Evolutionary conservation across 2,113 vertebrate species (phyloP).

Genomic region (Ailuropoda melanoleuca): DNA sequence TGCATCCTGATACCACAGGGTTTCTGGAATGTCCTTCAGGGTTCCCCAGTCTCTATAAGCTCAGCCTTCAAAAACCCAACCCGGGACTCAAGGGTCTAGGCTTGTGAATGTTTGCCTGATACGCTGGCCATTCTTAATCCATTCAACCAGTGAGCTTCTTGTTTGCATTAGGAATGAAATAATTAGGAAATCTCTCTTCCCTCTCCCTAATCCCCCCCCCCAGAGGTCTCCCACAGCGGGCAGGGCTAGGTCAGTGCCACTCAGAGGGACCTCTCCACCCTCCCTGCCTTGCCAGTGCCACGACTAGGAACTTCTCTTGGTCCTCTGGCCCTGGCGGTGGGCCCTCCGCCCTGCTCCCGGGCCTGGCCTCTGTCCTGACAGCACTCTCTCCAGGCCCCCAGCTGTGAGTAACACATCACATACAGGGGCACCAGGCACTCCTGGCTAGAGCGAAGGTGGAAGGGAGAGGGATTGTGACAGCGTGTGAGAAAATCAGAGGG

Average conservation of each 20-base stretch:
- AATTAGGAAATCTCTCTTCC: background rate
- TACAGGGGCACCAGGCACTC: background rate
- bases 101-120: background rate
- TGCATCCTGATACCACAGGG: background rate
- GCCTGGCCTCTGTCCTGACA: background rate
- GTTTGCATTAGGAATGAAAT: background rate
- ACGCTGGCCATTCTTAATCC: background rate
- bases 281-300: rapidly evolving
- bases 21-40: background rate
- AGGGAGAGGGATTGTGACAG: background rate
- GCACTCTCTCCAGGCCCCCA: background rate
- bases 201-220: background rate
- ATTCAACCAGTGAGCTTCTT: background rate
- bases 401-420: background rate
- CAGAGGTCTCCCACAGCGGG: no score
- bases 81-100: background rate
- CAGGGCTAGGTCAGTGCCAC: background rate
- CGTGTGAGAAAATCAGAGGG: background rate
- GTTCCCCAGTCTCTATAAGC: background rate
- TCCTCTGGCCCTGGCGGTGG: no score
- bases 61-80: background rate
- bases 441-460: background rate
- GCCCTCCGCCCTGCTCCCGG: background rate
- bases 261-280: background rate
- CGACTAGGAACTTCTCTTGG: background rate